These are phyloP conservation scores for Ictidomys tridecemlineatus DNA, from an alignment of 2,113 vertebrate species.

Conservation along the genomic window DNA sequence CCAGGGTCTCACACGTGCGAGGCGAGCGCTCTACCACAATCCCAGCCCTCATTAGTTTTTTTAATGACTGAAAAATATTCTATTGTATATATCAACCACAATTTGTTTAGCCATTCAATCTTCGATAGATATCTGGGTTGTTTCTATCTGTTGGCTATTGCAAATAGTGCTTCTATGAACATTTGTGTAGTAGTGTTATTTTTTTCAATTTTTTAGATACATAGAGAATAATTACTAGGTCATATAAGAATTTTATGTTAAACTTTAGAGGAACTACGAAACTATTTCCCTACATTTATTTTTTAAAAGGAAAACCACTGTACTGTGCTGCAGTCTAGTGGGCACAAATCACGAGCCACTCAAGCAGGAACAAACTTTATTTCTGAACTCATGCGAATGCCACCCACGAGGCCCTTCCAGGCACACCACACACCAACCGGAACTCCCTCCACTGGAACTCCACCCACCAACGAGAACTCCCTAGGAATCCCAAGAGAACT, in stretches of 20 bases:
- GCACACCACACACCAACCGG: no score
- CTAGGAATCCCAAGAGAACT: no score
- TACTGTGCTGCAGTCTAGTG: not conserved
- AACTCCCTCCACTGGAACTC: no score
- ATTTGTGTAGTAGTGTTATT: not conserved
- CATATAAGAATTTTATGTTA: conserved; percentile 17
- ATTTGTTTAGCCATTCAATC: conserved; percentile 11
- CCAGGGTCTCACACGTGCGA: no score
- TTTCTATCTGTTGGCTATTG: not conserved
- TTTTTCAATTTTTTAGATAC: not conserved
- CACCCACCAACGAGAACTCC: no score
- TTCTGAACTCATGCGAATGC: no score
- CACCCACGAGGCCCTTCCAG: no score
- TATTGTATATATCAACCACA: not conserved
- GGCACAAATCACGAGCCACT: no score
- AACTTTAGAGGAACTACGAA: conserved; percentile 4
- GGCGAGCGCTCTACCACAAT: no score
- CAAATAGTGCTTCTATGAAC: not conserved
- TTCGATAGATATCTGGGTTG: not conserved
- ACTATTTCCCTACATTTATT: conserved; percentile 6
- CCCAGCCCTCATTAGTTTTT: not conserved
- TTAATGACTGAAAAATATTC: not conserved
- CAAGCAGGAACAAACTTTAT: no score
- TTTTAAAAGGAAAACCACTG: conserved; percentile 44
- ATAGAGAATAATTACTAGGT: not conserved